Evolutionary conservation across 2,888 invertebrate genomes (phyloP).

Genomic region (Thereva unica): DNA sequence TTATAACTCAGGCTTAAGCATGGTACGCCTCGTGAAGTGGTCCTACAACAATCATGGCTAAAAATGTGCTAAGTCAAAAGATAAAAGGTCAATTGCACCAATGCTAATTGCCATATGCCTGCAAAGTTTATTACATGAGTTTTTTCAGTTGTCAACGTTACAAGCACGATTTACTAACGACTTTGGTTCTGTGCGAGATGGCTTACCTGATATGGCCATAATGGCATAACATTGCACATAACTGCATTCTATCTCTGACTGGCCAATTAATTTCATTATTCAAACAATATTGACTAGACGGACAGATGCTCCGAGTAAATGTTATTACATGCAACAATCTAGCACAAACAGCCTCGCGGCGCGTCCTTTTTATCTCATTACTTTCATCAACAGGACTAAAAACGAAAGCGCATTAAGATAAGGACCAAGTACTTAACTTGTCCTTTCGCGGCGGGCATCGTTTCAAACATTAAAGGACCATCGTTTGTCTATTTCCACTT

Average conservation of each 20-base stretch:
- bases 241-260: neutral
- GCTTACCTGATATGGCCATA: neutral
- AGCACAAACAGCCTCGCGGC: neutral
- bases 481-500: neutral
- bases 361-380: slow-evolving; percentile 23
- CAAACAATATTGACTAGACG: slow-evolving; percentile 1
- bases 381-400: slow-evolving; percentile 20
- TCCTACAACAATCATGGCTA: neutral
- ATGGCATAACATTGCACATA: neutral
- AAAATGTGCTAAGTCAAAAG: slow-evolving; percentile 20
- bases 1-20: neutral
- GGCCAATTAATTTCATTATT: neutral
- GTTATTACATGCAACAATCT: slow-evolving; percentile 2
- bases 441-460: neutral
- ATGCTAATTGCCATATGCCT: slow-evolving; percentile 19
- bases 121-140: neutral
- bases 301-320: neutral
- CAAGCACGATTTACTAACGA: neutral
- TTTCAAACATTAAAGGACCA: neutral
- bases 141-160: slow-evolving; percentile 25
- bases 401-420: slow-evolving; percentile 14
- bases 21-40: neutral
- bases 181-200: neutral
- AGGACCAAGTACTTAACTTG: neutral
- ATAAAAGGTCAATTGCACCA: slow-evolving; percentile 27